Evolutionary conservation across 2,888 invertebrate species (phyloP), one percentile per base, ranked within the genome.

Genomic region (Limnephilus marmoratus): DNA sequence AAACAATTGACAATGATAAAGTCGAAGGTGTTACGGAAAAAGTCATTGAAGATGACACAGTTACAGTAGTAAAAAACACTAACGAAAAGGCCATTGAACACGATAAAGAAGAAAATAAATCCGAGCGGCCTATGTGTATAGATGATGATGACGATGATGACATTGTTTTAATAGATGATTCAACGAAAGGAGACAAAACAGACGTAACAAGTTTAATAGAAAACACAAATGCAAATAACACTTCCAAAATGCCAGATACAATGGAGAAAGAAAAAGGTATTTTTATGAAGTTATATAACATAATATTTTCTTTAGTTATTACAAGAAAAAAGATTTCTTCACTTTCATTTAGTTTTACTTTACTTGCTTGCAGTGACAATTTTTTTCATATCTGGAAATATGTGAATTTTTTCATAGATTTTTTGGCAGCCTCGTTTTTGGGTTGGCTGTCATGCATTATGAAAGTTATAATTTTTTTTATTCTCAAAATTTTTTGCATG

Each of bases 101-200:
- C 86, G 91, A 83, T 37, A 37, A 83, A 41, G 15, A 24, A 4
- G 83, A 83, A 37, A 83, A 83, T 37, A 83, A 83, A 83, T 34
- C 37, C 37, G 49, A 49, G 12, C 93, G 85, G 90, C 85, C 2
- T 41, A 93, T 93, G 85, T 92, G 93, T 45, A 81, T 92, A 24
- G 95, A 95, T 91, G 95, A 68, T n/a, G 68, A 96, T 94, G 95
- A 96, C 94, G 95, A 96, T 94, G 96, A 96, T 94, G 96, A 96
- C 93, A 95, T 96, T 41, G 95, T 96, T 95, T 92, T 96, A 31
- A 95, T 96, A 93, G 96, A 96, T 94, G 96, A 96, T 92, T 87
- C 93, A 94, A 15, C 94, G 93, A 90, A 94, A 92, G 85, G 94
- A 94, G 37, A 83, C 31, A 83, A 83, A 83, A 34, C 83, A 37